These are phyloP conservation scores for Tachystola acroxantha DNA, from an alignment of 2,888 invertebrate species.

Conservation along the genomic window DNA sequence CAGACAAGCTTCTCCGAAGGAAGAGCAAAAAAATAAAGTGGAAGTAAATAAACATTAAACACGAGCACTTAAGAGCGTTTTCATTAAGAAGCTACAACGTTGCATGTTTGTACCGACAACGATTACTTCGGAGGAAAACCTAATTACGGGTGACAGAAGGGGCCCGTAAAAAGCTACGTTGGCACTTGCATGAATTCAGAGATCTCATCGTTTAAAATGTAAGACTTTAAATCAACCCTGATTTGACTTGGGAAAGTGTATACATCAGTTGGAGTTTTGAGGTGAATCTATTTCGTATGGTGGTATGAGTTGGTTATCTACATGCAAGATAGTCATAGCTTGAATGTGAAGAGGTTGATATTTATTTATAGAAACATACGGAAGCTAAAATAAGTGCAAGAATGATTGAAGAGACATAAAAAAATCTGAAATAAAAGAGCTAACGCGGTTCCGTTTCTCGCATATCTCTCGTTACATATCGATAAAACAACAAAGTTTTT, in stretches of 20 bases:
- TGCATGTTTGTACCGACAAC: conserved; percentile 61
- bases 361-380: too few relatives aligned
- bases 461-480: too few relatives aligned
- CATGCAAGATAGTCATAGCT: too few relatives aligned
- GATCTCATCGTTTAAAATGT: conserved; percentile 10
- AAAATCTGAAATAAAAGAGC: too few relatives aligned
- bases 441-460: too few relatives aligned
- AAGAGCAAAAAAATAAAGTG: conserved; percentile 56
- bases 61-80: conserved; percentile 65
- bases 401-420: too few relatives aligned
- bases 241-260: conserved; percentile 4
- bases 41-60: conserved; percentile 70
- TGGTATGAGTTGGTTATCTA: too few relatives aligned
- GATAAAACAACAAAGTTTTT: too few relatives aligned
- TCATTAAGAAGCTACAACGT: conserved; percentile 67
- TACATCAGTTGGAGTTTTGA: too few relatives aligned
- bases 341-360: too few relatives aligned
- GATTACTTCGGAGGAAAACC: conserved; percentile 64
- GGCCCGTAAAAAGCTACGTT: conserved; percentile 33
- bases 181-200: conserved; percentile 22
- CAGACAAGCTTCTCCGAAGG: conserved; percentile 33
- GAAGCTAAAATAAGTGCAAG: too few relatives aligned
- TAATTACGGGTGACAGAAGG: conserved; percentile 60
- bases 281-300: too few relatives aligned
- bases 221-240: conserved; percentile 5